A percentile compares a stretch with the other conserved stretches of the same genome.
Evolutionary conservation across 1,140 invertebrate genomes (phyloP).

Genomic region (Aradophagus sp.): DNA sequence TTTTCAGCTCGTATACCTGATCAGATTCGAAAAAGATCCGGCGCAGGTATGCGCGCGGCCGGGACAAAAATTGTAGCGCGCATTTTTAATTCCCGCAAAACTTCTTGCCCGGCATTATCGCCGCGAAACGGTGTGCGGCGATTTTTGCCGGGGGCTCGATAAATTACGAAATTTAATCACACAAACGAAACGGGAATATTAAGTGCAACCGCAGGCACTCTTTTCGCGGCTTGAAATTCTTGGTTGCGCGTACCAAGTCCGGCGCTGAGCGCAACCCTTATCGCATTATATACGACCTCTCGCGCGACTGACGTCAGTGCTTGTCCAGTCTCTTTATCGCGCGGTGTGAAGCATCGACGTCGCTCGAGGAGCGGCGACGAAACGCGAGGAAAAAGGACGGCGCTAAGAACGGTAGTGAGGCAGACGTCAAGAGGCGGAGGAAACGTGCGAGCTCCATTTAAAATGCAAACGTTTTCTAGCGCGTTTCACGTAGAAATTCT

Average conservation of each 20-base stretch:
- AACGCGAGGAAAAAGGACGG: constrained; percentile 20
- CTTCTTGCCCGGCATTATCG: constrained; percentile 2
- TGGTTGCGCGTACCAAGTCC: constrained; percentile 18
- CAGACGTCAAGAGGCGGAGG: constrained; percentile 11
- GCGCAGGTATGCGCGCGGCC: constrained; percentile 66
- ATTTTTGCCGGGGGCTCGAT: constrained; percentile 6
- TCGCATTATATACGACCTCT: constrained; percentile 52
- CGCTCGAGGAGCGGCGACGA: constrained; percentile 23
- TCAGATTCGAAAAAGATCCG: too few species aligned
- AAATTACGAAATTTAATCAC: constrained; percentile 35
- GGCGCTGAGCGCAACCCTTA: constrained; percentile 45
- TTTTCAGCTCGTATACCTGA: too few species aligned
- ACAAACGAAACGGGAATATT: constrained; percentile 26
- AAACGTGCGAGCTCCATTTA: constrained; percentile 18
- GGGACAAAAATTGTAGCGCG: too few species aligned
- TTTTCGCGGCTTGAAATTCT: constrained; percentile 36
- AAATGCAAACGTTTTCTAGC: constrained; percentile 50
- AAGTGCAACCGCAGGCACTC: constrained; percentile 15
- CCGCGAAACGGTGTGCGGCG: neutral
- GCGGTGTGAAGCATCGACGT: constrained; percentile 51
- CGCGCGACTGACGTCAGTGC: constrained; percentile 49
- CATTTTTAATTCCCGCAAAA: too few species aligned
- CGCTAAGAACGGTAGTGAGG: constrained; percentile 6
- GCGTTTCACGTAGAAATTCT: constrained; percentile 68
- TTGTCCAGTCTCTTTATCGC: constrained; percentile 53